Evolutionary conservation across 2,113 vertebrate genomes (phyloP).

Genomic region (Grammomys dolichurus): DNA sequence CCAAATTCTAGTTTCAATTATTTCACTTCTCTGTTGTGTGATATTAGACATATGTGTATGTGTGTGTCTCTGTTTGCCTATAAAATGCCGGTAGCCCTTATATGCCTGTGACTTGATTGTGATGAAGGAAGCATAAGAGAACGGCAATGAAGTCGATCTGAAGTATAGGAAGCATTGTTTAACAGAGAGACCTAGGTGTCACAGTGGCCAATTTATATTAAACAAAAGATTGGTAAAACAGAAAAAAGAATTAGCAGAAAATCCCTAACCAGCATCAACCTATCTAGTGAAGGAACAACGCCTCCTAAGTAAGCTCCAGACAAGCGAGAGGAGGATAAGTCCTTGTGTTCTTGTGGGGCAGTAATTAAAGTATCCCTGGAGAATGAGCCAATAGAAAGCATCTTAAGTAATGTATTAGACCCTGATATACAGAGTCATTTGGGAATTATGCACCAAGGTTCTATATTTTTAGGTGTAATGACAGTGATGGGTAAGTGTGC

Average conservation of each 20-base stretch:
- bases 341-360: not conserved
- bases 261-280: not conserved
- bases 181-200: slow-evolving; percentile 16
- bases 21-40: not conserved
- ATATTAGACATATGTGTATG: not conserved
- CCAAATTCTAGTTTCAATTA: not conserved
- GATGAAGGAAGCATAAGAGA: not conserved
- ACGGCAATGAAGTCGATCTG: not conserved
- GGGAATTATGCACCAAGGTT: not conserved
- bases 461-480: not conserved
- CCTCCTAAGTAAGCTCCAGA: not conserved
- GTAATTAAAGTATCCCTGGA: not conserved
- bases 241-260: not conserved
- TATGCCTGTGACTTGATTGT: not conserved
- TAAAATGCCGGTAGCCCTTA: not conserved
- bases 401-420: not conserved
- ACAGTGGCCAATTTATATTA: not conserved
- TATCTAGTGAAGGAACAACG: not conserved
- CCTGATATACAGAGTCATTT: not conserved
- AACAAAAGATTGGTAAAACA: slow-evolving; percentile 29
- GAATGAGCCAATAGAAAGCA: not conserved
- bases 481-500: not conserved
- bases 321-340: not conserved
- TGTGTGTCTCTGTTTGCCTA: not conserved
- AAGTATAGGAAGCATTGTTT: not conserved